These are phyloP conservation scores for Xiphophorus maculatus DNA, from an alignment of 2,113 vertebrate genomes.

Conservation along the genomic window DNA sequence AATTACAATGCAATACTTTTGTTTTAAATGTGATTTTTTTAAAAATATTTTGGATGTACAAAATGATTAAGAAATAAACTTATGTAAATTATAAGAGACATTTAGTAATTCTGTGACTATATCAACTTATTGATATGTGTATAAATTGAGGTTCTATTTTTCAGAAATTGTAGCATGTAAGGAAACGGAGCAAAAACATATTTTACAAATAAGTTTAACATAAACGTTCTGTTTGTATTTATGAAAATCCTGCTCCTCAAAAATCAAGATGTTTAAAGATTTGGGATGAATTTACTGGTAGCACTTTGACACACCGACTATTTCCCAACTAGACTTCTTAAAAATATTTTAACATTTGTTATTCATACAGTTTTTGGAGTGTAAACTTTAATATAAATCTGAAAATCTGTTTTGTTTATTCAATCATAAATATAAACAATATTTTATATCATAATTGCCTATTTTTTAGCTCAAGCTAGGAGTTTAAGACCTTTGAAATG, in stretches of 20 bases:
- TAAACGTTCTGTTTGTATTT: neutral
- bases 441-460: too few species aligned
- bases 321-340: too few species aligned
- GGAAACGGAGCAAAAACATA: neutral
- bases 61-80: conserved; percentile 69
- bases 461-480: too few species aligned
- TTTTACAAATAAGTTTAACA: neutral
- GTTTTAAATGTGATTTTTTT: conserved; percentile 59
- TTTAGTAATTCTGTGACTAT: neutral
- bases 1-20: conserved; percentile 66
- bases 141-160: neutral
- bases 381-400: neutral
- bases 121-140: neutral
- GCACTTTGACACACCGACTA: too few species aligned
- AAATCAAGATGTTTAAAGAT: neutral
- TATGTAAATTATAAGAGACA: conserved; percentile 51
- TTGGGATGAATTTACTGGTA: neutral
- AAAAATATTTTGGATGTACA: conserved; percentile 71
- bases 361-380: neutral
- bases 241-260: neutral
- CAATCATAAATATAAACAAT: too few species aligned
- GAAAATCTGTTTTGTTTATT: too few species aligned
- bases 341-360: neutral
- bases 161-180: neutral
- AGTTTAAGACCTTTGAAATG: too few species aligned